These are phyloP conservation scores for Eudorcas thomsonii DNA, from an alignment of 2,113 vertebrate genomes.

Conservation along the genomic window DNA sequence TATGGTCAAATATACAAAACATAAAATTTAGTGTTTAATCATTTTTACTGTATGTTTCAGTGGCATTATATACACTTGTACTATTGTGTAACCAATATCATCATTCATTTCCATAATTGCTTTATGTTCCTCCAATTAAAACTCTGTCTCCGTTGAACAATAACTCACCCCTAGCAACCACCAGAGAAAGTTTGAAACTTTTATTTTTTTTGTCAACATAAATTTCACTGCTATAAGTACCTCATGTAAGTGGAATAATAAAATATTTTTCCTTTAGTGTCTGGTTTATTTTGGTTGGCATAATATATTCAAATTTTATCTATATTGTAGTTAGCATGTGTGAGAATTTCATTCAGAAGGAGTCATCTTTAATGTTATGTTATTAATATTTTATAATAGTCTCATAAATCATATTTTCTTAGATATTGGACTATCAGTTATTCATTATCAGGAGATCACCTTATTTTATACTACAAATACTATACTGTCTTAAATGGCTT, in stretches of 20 bases:
- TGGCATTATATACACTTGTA: background rate
- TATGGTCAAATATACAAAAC: background rate
- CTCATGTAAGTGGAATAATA: background rate
- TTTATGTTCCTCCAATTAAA: background rate
- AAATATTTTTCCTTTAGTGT: background rate
- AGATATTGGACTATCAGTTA: background rate
- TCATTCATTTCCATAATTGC: background rate
- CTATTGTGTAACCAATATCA: background rate
- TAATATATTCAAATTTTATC: background rate
- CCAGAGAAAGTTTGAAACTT: background rate
- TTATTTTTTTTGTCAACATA: background rate
- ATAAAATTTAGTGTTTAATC: background rate
- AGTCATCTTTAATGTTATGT: background rate
- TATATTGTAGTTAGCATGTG: background rate
- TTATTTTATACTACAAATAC: background rate
- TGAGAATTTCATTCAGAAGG: background rate
- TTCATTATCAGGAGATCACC: background rate
- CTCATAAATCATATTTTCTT: background rate
- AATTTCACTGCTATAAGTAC: background rate
- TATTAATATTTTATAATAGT: background rate
- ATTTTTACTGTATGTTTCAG: background rate
- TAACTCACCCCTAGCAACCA: background rate
- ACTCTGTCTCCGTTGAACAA: background rate
- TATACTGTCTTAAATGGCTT: background rate
- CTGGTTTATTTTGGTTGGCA: background rate